phyloP scores from a whole-genome alignment of 2,113 vertebrate species.

The Cyphomyrus discorhynchus region DNA sequence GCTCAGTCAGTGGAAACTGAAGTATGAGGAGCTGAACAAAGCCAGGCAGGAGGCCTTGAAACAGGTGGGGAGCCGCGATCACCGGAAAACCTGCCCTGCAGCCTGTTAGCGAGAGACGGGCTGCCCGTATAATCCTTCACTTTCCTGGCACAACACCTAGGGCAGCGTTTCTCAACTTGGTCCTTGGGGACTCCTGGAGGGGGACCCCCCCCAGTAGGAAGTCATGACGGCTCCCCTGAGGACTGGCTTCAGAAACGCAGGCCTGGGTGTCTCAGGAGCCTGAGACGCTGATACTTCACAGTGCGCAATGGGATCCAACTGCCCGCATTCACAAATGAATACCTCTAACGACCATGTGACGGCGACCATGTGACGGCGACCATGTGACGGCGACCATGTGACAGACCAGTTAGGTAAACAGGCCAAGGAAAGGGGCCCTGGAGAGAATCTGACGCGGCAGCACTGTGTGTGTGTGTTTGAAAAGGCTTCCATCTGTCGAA shows the following conservation, averaged over 20 bases:
- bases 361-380: neutral
- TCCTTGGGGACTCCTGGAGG: neutral
- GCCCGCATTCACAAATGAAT: neutral
- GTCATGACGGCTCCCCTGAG: neutral
- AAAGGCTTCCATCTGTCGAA: neutral
- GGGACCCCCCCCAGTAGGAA: neutral
- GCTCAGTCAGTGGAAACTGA: conserved; percentile 90
- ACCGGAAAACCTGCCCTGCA: neutral
- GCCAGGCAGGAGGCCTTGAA: conserved; percentile 88
- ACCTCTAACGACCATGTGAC: neutral
- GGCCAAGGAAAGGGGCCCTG: neutral
- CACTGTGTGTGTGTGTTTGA: neutral
- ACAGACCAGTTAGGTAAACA: neutral
- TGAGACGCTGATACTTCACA: neutral
- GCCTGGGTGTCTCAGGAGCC: neutral
- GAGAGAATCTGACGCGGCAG: neutral
- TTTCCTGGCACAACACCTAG: neutral
- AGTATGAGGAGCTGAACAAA: conserved; percentile 91
- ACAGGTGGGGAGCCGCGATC: conserved; percentile 61
- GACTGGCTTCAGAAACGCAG: neutral
- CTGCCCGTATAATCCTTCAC: neutral
- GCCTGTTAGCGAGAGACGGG: neutral
- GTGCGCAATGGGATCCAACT: neutral
- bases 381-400: neutral
- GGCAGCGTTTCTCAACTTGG: neutral